A percentile compares a stretch with the other conserved stretches of the same genome.
These are phyloP conservation scores for Psephotus haematonotus DNA, from an alignment of 2,113 vertebrate species.

Conservation along the genomic window DNA sequence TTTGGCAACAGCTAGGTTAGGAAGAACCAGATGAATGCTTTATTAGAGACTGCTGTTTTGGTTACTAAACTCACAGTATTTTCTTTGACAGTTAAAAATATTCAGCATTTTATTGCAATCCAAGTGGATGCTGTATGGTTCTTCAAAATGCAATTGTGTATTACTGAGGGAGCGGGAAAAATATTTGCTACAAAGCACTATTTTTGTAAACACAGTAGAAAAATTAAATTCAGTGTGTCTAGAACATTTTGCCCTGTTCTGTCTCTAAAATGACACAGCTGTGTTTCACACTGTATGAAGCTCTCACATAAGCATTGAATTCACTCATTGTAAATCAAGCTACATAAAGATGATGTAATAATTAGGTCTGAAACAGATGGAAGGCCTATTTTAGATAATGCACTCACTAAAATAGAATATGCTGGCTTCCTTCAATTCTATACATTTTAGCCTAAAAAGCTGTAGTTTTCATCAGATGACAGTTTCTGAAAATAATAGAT, in stretches of 20 bases:
- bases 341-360: slow-evolving; percentile 58
- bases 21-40: slow-evolving; percentile 35
- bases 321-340: slow-evolving; percentile 42
- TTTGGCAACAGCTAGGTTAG: slow-evolving; percentile 47
- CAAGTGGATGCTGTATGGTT: background rate
- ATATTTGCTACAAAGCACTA: slow-evolving; percentile 40
- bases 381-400: slow-evolving; percentile 46
- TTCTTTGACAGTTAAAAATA: slow-evolving; percentile 29
- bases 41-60: slow-evolving; percentile 23
- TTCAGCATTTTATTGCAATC: background rate
- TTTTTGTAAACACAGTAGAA: slow-evolving; percentile 25
- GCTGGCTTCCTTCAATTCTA: slow-evolving; percentile 40
- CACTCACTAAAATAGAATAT: slow-evolving; percentile 40
- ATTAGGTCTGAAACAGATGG: slow-evolving; percentile 57
- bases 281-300: slow-evolving; percentile 40
- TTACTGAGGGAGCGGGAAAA: slow-evolving; percentile 23
- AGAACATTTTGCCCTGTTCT: slow-evolving; percentile 31
- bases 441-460: slow-evolving; percentile 10
- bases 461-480: slow-evolving; percentile 9
- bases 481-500: slow-evolving; percentile 15
- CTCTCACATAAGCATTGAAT: slow-evolving; percentile 47
- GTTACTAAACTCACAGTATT: background rate
- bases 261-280: slow-evolving; percentile 35
- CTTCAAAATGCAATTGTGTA: slow-evolving; percentile 1
- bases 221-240: slow-evolving; percentile 15